phyloP scores from a whole-genome alignment of 2,113 vertebrate species.

The Ceyx cyanopectus region DNA sequence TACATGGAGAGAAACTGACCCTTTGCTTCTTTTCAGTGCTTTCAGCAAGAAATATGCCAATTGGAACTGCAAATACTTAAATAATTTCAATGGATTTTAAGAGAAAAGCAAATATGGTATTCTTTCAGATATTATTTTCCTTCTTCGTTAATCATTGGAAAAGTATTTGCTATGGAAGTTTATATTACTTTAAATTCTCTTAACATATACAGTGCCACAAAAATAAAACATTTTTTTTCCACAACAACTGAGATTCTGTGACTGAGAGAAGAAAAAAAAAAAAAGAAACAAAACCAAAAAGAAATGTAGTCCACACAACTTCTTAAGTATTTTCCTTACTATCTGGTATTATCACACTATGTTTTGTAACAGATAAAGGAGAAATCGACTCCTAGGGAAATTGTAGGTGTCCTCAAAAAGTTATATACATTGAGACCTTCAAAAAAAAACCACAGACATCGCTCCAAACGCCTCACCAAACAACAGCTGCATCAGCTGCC shows the following conservation, averaged over 20 bases:
- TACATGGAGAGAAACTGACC: conserved; percentile 66
- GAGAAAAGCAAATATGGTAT: conserved; percentile 73
- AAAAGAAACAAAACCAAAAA: conserved; percentile 45
- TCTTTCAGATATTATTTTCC: conserved; percentile 49
- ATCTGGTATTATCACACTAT: conserved; percentile 76
- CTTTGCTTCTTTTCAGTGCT: conserved; percentile 74
- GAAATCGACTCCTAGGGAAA: conserved; percentile 78
- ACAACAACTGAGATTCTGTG: conserved; percentile 79
- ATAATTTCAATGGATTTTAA: conserved; percentile 72
- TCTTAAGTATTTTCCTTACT: conserved; percentile 77
- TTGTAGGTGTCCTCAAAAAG: conserved; percentile 81
- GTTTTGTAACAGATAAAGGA: conserved; percentile 86
- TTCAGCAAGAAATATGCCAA: conserved; percentile 71
- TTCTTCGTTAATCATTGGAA: neutral
- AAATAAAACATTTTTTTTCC: conserved; percentile 79
- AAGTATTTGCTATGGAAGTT: conserved; percentile 72
- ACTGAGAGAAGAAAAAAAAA: conserved; percentile 13
- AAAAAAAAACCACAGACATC: conserved; percentile 88
- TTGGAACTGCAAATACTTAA: conserved; percentile 69
- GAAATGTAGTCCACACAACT: conserved; percentile 76
- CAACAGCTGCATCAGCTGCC: conserved; percentile 79
- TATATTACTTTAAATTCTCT: conserved; percentile 83
- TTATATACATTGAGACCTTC: conserved; percentile 90
- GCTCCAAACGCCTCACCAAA: conserved; percentile 84
- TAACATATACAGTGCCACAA: conserved; percentile 86